Conservation (phyloP, 2,113 vertebrate genomes). For the Alouatta palliata region DNA sequence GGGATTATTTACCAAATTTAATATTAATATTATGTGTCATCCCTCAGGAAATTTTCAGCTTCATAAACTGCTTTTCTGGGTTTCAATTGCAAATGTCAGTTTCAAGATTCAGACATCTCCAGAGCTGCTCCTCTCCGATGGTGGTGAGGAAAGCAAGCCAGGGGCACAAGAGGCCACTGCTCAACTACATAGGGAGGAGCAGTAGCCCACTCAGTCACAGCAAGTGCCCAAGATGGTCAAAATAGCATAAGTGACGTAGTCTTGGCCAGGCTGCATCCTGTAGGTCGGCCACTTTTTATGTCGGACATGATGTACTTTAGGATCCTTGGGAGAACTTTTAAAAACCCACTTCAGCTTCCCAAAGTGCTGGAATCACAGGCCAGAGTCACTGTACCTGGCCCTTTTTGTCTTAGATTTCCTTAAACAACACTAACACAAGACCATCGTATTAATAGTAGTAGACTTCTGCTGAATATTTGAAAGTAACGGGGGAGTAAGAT, state of each 20-base stretch:
- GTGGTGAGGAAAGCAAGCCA: neutral
- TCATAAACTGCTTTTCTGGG: neutral
- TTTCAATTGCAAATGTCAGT: neutral
- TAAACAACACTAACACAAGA: neutral
- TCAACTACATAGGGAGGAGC: neutral
- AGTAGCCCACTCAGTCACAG: neutral
- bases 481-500: neutral
- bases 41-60: neutral
- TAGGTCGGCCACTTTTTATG: accelerated
- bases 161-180: neutral
- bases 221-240: neutral
- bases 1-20: neutral
- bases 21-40: neutral
- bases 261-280: neutral
- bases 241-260: neutral
- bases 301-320: neutral
- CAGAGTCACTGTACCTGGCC: too few species aligned
- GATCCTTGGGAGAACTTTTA: too few species aligned
- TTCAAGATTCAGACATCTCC: neutral
- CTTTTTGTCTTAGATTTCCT: neutral
- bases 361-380: too few species aligned
- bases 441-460: neutral
- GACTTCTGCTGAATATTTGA: neutral
- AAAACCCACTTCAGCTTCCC: neutral
- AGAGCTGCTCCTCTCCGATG: neutral